Evolutionary conservation across 2,797 vertebrate genomes (phyloP).

Genomic region (Choloepus didactylus): DNA sequence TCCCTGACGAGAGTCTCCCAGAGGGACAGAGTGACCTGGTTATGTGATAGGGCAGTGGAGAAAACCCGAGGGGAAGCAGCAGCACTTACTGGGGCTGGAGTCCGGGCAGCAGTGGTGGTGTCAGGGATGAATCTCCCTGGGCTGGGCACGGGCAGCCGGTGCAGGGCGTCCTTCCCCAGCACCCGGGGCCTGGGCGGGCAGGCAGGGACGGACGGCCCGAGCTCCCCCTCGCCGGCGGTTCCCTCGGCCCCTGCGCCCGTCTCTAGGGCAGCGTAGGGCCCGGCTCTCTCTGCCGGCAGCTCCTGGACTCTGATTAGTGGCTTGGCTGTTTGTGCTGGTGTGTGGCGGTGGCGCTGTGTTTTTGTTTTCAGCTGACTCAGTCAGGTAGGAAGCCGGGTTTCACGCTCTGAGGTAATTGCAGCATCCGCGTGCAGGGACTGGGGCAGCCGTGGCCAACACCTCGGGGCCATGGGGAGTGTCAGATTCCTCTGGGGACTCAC

Average conservation of each 20-base stretch:
- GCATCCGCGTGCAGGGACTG: conserved; percentile 81
- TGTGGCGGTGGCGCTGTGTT: conserved; percentile 62
- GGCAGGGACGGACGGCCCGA: neutral
- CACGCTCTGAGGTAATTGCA: conserved; percentile 86
- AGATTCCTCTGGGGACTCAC: conserved; percentile 70
- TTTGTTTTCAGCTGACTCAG: conserved; percentile 88
- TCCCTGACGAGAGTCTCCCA: neutral
- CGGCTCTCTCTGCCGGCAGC: neutral
- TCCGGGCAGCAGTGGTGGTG: accelerated
- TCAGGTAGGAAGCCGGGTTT: conserved; percentile 87
- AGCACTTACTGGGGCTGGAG: conserved; percentile 65
- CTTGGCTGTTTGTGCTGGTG: conserved; percentile 63
- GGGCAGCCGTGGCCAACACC: conserved; percentile 82
- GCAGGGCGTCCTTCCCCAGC: neutral
- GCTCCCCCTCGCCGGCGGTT: neutral
- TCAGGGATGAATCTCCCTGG: accelerated
- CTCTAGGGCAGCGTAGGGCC: neutral
- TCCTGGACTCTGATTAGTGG: conserved; percentile 68
- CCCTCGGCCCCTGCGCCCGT: neutral
- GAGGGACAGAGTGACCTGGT: conserved; percentile 52
- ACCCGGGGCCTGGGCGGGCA: neutral
- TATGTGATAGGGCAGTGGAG: conserved; percentile 44
- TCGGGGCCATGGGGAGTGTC: conserved; percentile 73
- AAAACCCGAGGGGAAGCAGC: conserved; percentile 47
- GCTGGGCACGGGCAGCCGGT: neutral